These are phyloP conservation scores for Diabrotica balteata DNA, from an alignment of 2,888 invertebrate species.

Conservation along the genomic window DNA sequence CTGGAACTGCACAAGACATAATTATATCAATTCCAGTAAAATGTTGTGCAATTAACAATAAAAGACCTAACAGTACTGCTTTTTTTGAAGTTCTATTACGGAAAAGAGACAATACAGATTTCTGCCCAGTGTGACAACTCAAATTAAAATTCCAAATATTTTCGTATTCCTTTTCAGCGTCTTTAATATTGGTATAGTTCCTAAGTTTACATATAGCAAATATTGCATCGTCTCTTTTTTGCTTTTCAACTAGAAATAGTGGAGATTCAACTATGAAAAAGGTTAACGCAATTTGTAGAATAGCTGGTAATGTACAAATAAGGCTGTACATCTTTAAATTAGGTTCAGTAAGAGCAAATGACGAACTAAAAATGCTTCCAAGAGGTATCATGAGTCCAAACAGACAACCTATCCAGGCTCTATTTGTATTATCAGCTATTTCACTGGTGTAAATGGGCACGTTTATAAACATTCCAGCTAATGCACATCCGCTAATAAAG, in stretches of 20 bases:
- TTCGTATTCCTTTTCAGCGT: no score
- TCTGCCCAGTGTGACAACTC: no score
- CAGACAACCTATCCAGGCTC: background rate
- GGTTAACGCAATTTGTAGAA: background rate
- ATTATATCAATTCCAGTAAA: background rate
- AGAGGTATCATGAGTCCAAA: background rate
- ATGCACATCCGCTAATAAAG: background rate
- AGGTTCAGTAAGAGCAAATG: background rate
- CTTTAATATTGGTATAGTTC: no score
- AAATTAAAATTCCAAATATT: no score
- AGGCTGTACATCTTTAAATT: background rate
- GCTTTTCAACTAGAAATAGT: background rate
- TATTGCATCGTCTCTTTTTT: background rate
- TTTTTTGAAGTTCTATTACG: background rate
- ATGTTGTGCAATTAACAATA: background rate
- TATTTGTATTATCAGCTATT: slow-evolving; percentile 8
- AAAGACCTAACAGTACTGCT: background rate
- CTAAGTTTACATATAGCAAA: no score
- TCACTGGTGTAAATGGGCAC: slow-evolving; percentile 1
- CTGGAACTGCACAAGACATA: background rate
- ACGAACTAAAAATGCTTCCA: background rate
- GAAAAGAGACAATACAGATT: no score
- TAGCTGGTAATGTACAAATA: background rate
- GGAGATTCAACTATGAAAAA: slow-evolving; percentile 3
- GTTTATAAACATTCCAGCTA: background rate